These are phyloP conservation scores for Ectropis crepuscularia DNA, from an alignment of 2,888 invertebrate species.

Conservation along the genomic window DNA sequence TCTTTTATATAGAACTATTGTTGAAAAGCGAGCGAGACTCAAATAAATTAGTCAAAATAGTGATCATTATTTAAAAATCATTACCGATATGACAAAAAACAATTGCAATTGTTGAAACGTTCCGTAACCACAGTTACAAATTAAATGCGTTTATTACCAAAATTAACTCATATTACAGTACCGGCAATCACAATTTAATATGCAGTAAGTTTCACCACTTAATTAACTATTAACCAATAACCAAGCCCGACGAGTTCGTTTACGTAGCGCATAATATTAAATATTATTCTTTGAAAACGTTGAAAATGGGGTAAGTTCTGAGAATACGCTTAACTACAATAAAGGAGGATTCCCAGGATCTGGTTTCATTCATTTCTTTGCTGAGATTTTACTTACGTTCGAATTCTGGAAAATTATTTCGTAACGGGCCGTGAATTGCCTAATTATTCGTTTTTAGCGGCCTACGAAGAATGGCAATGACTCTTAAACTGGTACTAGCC, in stretches of 20 bases:
- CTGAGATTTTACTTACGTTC: not conserved
- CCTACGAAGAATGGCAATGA: too few relatives aligned
- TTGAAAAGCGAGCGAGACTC: too few relatives aligned
- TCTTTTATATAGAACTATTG: too few relatives aligned
- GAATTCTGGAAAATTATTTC: conserved; percentile 1
- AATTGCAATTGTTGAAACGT: not conserved
- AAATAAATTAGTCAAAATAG: too few relatives aligned
- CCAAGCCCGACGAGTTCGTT: not conserved
- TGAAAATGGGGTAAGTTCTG: not conserved
- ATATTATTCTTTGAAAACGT: conserved; percentile 15
- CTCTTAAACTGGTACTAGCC: too few relatives aligned
- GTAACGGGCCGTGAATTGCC: not conserved
- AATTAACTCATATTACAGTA: not conserved
- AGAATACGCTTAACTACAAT: conserved; percentile 4
- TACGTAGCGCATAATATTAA: conserved; percentile 2
- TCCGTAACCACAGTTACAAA: not conserved
- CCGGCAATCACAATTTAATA: not conserved
- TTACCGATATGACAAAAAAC: not conserved
- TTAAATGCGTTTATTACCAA: not conserved
- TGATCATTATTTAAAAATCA: too few relatives aligned
- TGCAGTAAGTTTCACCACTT: conserved; percentile 7
- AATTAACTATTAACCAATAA: conserved; percentile 13
- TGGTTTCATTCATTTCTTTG: conserved; percentile 8
- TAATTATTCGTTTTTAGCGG: not conserved
- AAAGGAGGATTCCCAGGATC: conserved; percentile 16